phyloP scores from a whole-genome alignment of 2,113 vertebrate species.

The Chlorodrepanis virens region DNA sequence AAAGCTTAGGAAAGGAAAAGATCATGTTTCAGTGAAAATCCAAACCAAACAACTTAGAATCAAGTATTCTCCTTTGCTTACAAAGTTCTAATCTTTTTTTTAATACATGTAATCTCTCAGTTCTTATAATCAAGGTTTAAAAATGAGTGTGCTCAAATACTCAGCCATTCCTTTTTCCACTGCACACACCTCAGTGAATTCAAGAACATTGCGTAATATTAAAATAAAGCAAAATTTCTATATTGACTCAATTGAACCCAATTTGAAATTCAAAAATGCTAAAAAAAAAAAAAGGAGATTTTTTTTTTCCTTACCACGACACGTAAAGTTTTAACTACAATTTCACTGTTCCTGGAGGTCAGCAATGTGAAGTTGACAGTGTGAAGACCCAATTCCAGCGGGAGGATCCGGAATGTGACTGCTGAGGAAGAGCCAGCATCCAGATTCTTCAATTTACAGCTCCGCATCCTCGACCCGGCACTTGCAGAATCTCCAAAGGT shows the following conservation, averaged over 20 bases:
- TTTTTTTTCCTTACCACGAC: constrained; percentile 81
- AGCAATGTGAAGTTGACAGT: constrained; percentile 81
- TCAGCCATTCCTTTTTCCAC: background rate
- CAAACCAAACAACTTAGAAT: background rate
- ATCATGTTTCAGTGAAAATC: background rate
- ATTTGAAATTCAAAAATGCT: background rate
- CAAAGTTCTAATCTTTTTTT: background rate
- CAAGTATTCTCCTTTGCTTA: background rate
- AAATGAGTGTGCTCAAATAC: background rate
- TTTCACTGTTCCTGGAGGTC: constrained; percentile 51
- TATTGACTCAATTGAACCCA: background rate
- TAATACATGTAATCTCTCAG: background rate
- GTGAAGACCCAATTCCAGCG: constrained; percentile 83
- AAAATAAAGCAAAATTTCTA: background rate
- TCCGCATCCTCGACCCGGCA: background rate
- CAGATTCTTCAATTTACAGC: constrained; percentile 8
- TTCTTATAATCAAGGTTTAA: background rate
- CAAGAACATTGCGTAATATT: background rate
- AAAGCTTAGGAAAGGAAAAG: background rate
- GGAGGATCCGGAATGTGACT: constrained; percentile 81
- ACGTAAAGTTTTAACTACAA: constrained; percentile 80
- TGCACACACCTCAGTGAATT: background rate
- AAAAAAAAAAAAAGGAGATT: background rate
- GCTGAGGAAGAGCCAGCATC: constrained; percentile 23
- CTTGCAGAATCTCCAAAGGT: constrained; percentile 47